These are phyloP conservation scores for Callipepla californica DNA, from an alignment of 2,113 vertebrate species.

Conservation along the genomic window DNA sequence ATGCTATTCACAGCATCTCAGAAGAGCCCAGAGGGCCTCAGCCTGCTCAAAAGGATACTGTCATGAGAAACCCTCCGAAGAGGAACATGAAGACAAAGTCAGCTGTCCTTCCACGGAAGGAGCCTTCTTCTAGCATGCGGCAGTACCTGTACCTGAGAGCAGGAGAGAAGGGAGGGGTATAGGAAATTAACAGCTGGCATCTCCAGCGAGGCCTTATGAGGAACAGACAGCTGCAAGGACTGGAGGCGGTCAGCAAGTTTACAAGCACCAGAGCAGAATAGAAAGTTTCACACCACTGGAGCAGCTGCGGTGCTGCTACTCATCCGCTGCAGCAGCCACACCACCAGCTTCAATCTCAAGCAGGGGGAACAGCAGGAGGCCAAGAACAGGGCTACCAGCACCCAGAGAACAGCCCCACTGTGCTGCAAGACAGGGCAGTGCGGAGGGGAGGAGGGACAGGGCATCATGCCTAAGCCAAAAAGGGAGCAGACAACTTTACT, in stretches of 20 bases:
- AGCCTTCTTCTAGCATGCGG: constrained; percentile 90
- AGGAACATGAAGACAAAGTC: constrained; percentile 93
- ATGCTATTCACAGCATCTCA: background rate
- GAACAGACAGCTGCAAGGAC: background rate
- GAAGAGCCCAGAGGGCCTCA: background rate
- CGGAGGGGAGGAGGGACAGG: background rate
- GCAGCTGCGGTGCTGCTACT: background rate
- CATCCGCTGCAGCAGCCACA: background rate
- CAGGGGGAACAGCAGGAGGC: background rate
- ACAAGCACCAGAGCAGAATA: background rate
- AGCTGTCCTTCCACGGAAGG: constrained; percentile 87
- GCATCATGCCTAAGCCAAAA: background rate
- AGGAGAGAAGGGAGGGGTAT: constrained; percentile 66
- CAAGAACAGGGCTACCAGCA: too few species aligned
- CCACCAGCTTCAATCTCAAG: background rate
- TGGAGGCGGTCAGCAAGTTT: background rate
- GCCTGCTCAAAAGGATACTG: constrained; percentile 83
- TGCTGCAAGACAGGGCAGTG: too few species aligned
- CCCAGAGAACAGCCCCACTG: too few species aligned
- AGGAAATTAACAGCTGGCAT: constrained; percentile 74
- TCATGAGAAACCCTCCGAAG: constrained; percentile 88
- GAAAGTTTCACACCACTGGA: too few species aligned
- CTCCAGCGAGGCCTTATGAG: rapidly evolving
- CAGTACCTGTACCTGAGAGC: constrained; percentile 87
- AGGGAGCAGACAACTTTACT: background rate